These are phyloP conservation scores for Drosophila parvula DNA, from an alignment of 1,140 invertebrate species.

Conservation along the genomic window DNA sequence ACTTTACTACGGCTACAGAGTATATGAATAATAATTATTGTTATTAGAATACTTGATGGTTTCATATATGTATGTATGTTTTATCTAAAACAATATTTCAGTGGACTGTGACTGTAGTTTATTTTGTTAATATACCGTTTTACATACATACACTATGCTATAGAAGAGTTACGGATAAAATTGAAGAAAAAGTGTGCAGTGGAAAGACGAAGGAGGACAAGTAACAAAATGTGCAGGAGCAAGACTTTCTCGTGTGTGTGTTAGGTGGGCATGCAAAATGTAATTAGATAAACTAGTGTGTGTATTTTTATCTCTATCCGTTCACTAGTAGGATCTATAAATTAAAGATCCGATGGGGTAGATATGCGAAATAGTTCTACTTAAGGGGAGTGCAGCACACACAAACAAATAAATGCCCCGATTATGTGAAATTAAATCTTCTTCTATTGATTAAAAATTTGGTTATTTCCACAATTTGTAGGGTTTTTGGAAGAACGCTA, in stretches of 20 bases:
- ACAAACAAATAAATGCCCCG: too few relatives aligned
- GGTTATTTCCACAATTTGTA: too few relatives aligned
- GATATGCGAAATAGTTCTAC: background rate
- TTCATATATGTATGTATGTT: background rate
- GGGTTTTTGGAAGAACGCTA: too few relatives aligned
- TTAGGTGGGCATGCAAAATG: constrained; percentile 10
- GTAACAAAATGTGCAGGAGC: constrained; percentile 8
- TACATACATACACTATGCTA: constrained; percentile 4
- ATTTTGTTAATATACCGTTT: background rate
- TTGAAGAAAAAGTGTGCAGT: constrained; percentile 8
- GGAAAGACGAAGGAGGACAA: background rate
- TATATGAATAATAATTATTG: constrained; percentile 12
- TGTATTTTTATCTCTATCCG: background rate
- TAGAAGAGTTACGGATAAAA: background rate
- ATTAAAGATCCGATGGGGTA: background rate
- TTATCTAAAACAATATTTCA: constrained; percentile 9
- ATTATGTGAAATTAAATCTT: too few relatives aligned
- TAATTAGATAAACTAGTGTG: constrained; percentile 2
- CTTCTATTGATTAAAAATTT: too few relatives aligned
- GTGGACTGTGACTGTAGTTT: constrained; percentile 11
- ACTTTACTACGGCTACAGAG: constrained; percentile 13
- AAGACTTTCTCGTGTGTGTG: constrained; percentile 7
- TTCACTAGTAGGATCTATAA: background rate
- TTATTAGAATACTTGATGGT: constrained; percentile 1
- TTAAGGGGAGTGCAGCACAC: background rate